phyloP scores from a whole-genome alignment of 2,113 vertebrate species.

The Canis aureus region DNA sequence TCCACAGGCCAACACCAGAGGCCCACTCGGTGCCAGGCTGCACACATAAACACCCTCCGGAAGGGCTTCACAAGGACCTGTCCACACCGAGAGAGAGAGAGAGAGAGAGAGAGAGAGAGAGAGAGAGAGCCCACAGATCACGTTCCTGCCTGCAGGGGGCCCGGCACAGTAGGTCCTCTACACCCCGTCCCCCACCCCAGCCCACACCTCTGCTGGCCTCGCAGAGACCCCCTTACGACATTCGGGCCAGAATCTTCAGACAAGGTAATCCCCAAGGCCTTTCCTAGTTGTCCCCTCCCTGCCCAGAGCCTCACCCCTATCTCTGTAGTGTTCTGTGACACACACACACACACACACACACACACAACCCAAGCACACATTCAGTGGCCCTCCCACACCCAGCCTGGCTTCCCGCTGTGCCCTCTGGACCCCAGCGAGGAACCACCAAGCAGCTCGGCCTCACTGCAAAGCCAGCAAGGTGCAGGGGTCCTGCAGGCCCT shows the following conservation, averaged over 20 bases:
- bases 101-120: neutral
- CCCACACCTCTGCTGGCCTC: neutral
- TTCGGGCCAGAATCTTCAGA: neutral
- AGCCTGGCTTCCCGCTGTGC: rapidly evolving
- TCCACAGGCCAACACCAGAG: neutral
- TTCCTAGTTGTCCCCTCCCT: neutral
- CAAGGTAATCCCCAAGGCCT: neutral
- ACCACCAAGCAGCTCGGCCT: neutral
- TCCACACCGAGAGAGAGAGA: neutral
- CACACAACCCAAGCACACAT: neutral
- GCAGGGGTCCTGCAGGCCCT: neutral
- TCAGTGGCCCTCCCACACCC: neutral
- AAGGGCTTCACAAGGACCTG: neutral
- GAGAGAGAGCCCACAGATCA: too few species aligned
- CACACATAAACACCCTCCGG: neutral
- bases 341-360: neutral
- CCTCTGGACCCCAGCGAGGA: neutral
- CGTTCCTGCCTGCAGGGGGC: neutral
- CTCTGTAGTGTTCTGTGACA: neutral
- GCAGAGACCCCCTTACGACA: neutral
- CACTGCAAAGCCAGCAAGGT: neutral
- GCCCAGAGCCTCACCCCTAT: neutral
- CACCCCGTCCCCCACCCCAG: neutral
- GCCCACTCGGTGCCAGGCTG: neutral
- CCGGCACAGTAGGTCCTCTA: neutral